These are phyloP conservation scores for Forpus xanthops DNA, from an alignment of 2,797 vertebrate species.

Conservation along the genomic window DNA sequence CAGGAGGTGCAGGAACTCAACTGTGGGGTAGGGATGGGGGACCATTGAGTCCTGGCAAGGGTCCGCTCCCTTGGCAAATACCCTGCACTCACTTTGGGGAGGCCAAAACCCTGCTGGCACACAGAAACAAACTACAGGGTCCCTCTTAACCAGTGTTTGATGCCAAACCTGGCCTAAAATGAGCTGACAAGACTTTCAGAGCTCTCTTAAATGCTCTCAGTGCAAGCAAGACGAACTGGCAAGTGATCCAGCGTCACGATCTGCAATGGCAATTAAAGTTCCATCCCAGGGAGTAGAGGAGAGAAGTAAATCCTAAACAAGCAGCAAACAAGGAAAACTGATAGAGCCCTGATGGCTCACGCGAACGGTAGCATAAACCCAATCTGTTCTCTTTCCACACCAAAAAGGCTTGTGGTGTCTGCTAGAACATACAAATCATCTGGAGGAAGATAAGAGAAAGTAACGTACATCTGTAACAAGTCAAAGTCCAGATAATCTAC, in stretches of 20 bases:
- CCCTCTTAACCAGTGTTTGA: neutral
- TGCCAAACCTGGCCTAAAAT: neutral
- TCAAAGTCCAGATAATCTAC: slow-evolving; percentile 38
- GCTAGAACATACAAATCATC: neutral
- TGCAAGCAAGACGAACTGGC: neutral
- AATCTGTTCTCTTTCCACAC: neutral
- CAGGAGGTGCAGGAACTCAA: neutral
- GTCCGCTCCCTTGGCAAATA: fast-evolving
- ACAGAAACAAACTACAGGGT: neutral
- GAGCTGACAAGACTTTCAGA: neutral
- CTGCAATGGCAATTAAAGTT: neutral
- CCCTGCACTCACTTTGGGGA: fast-evolving
- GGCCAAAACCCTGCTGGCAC: neutral
- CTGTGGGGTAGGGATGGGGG: neutral
- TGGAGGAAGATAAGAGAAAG: neutral
- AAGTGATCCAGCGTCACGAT: neutral
- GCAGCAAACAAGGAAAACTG: neutral
- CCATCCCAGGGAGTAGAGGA: neutral
- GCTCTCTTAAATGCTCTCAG: neutral
- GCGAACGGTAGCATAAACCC: neutral
- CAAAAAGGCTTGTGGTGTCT: neutral
- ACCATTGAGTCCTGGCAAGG: neutral
- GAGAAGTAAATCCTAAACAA: neutral
- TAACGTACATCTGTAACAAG: neutral
- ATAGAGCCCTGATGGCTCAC: neutral